Evolutionary conservation across 1,140 invertebrate genomes (phyloP).

Genomic region (Tetranychus urticae): DNA sequence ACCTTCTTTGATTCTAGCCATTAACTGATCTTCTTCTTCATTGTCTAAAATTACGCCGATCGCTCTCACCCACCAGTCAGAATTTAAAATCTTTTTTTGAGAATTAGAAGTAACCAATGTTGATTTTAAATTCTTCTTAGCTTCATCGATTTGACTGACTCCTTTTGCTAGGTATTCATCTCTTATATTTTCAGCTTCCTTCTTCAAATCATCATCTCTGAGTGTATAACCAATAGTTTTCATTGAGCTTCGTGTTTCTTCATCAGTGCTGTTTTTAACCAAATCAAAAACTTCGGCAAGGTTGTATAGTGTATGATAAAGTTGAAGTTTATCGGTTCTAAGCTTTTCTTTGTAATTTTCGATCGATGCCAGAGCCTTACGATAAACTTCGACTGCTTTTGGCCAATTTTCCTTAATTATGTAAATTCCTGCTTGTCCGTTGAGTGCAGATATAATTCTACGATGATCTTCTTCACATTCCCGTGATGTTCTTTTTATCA

Average conservation of each 20-base stretch:
- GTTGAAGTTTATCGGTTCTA: slow-evolving; percentile 31
- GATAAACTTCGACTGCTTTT: slow-evolving; percentile 33
- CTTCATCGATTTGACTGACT: background rate
- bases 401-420: slow-evolving; percentile 30
- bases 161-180: background rate
- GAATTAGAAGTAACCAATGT: background rate
- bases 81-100: background rate
- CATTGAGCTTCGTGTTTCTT: background rate
- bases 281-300: slow-evolving; percentile 23
- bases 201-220: background rate
- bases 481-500: slow-evolving; percentile 34
- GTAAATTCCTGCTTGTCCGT: slow-evolving; percentile 37
- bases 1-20: background rate
- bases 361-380: slow-evolving; percentile 30
- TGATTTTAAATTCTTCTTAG: background rate
- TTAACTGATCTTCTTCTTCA: background rate
- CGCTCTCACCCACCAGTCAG: background rate
- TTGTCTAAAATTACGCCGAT: background rate
- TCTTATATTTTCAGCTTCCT: background rate
- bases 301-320: slow-evolving; percentile 43
- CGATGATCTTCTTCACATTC: slow-evolving; percentile 41
- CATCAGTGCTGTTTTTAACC: background rate
- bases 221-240: background rate
- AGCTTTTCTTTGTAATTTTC: slow-evolving; percentile 28
- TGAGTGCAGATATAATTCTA: slow-evolving; percentile 33